phyloP scores from a whole-genome alignment of 2,888 invertebrate species.

The Diplolepis rosae region DNA sequence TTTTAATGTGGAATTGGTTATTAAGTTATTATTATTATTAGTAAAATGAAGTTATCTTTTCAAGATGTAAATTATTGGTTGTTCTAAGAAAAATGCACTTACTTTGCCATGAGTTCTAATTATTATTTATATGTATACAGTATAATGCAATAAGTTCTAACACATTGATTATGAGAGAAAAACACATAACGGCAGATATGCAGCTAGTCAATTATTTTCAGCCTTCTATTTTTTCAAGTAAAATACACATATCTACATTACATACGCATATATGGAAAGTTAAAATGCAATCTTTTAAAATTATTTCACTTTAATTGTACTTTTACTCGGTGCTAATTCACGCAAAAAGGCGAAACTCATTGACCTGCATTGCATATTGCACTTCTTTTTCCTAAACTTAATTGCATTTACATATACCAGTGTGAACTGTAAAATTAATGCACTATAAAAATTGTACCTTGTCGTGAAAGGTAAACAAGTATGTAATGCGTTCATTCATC shows the following conservation, averaged over 20 bases:
- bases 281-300: neutral
- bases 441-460: conserved; percentile 4
- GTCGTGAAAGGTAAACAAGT: conserved; percentile 23
- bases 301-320: neutral
- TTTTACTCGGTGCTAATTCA: neutral
- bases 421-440: conserved; percentile 12
- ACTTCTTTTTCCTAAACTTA: neutral
- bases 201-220: neutral
- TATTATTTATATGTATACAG: neutral
- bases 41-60: neutral
- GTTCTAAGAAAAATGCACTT: neutral
- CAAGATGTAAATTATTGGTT: neutral
- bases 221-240: neutral
- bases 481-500: neutral
- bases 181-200: neutral
- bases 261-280: neutral
- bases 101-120: neutral
- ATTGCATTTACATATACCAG: conserved; percentile 14
- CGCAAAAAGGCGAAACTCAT: conserved; percentile 1
- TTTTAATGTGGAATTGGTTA: neutral
- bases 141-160: too few species aligned
- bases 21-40: conserved; percentile 27
- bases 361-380: conserved; percentile 5
- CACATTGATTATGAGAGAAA: neutral
- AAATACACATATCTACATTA: neutral